Base-by-base conservation (phyloP, 2,113 vertebrate species). In the Spea bombifrons region DNA sequence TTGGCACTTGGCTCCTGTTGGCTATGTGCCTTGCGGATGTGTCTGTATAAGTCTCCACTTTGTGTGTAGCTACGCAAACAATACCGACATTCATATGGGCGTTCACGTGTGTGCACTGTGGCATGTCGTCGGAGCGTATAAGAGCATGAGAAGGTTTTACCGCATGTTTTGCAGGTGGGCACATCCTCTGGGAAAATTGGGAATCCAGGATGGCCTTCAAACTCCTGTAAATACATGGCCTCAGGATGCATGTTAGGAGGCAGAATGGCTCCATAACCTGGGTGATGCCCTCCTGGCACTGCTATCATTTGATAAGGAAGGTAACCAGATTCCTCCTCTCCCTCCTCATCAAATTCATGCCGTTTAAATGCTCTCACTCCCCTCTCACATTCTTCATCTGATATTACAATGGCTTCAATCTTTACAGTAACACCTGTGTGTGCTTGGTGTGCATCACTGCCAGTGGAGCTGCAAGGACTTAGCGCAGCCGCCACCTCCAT, bases 41-140 rank as follows among this genome's bases (percentile, higher is more conserved):
- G 96, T 48, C 96, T 89, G 83, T 97, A 98, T 55, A 98, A 88
- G 88, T 97, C 96, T 1, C 96, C 96, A 0, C 96, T 97, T 76
- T 98, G 96, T 0, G 96, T 97, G 88, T 98, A 97, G 86, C 95
- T 96, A 49, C 96, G 92, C 80, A 95, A 94, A 82, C 96, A 98
- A 85, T 96, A 96, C 75, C 94, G 94, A 66, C 96, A 98, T 83
- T 96, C 94, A 0, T 95, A 97, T 0, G 96, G 96, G 0, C 96
- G 92, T 72, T 97, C 95, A 0, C 96, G 91, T 0, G 96, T 98
- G 83, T 98, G 96, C 66, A 98, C 96, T 0, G 96, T 97, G 74
- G 96, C 96, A 0, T 98, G 96, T 16, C 96, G 94, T 73, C 95
- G 86, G 1, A 98, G 87, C 0, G 96, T 98, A 84, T 98, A 98